phyloP scores from a whole-genome alignment of 1,140 invertebrate genomes.

The Magallana gigas region DNA sequence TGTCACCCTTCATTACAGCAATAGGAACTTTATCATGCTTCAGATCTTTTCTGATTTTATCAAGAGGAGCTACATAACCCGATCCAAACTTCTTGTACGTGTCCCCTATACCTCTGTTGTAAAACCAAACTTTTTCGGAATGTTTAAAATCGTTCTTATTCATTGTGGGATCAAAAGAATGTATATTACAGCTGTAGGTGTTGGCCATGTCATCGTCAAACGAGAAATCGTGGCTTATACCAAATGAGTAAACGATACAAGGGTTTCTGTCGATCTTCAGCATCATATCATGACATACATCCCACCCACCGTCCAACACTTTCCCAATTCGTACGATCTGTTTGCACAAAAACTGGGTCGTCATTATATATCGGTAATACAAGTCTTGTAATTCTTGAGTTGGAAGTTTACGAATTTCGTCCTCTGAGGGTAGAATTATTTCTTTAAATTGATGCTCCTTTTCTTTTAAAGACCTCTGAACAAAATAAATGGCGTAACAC shows the following conservation, averaged over 20 bases:
- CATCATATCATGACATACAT: conserved; percentile 43
- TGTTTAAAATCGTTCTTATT: conserved; percentile 32
- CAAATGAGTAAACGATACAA: conserved; percentile 55
- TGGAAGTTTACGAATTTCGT: not conserved
- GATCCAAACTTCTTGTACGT: not conserved
- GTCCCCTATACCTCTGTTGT: conserved; percentile 38
- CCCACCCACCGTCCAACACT: conserved; percentile 46
- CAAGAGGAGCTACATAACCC: not conserved
- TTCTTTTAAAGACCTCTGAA: conserved; percentile 5
- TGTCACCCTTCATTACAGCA: conserved; percentile 25
- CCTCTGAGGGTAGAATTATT: conserved; percentile 3
- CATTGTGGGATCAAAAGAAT: conserved; percentile 68
- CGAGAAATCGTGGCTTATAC: conserved; percentile 69
- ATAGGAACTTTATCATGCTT: conserved; percentile 3
- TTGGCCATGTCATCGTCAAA: conserved; percentile 67
- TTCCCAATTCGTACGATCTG: conserved; percentile 36
- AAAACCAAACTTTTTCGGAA: conserved; percentile 27
- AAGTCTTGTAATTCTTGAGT: not conserved
- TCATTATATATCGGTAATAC: not conserved
- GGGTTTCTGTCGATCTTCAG: not conserved
- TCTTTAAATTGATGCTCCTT: not conserved
- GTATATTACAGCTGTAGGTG: conserved; percentile 64
- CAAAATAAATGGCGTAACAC: not conserved
- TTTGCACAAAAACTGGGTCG: conserved; percentile 37
- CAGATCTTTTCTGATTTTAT: conserved; percentile 25